Base-by-base conservation (phyloP, 2,113 vertebrate species). In the Macrotus californicus region DNA sequence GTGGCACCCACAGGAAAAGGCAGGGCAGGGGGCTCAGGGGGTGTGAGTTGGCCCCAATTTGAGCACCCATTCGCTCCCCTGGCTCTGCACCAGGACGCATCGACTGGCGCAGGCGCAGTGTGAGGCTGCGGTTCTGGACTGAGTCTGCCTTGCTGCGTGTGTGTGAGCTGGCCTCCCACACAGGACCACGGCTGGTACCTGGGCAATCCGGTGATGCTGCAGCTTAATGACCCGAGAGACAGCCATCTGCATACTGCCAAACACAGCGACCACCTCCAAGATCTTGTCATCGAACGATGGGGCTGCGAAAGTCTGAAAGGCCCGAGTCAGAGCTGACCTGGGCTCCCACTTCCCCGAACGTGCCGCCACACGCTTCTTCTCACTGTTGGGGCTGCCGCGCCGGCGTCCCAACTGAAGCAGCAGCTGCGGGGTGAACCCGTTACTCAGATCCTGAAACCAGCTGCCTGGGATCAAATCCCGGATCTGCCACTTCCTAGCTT, bases 161-260 rank as follows among this genome's bases (percentile, higher is more conserved):
- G 5, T 1, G 26, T 13, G 34, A 43, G 83, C 18, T 48, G 39
- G 24, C 43, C 29, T 24, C 41, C 54, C 56, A 59, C n/a, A n/a
- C 48, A 76, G 56, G 56, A 52, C 24, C 31, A 12, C 0, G 1
- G 85, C 54, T 34, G 1, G 64, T 98, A 99, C 99, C 99, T 99
- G 99, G 36, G 99, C 99, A 26, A 99, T 99, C 50, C 99, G 99
- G 91, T 99, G 99, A 96, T 99, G 99, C 95, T 99, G 99, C 52
- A 99, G 98, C 94, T 99, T 99, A 95, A 99, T 99, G 80, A 99
- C 99, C 15, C 99, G 98, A 4, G 99, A 99, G 66, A 99, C 99
- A 0, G 99, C 99, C 99, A 99, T 99, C 98, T 99, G 99, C 99
- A 99, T 99, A 97, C 99, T 99, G 87, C 99, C 99, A 16, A 99